Percentiles rank a stretch among this genome's conserved stretches.
Evolutionary conservation across 2,113 vertebrate genomes (phyloP).

Genomic region (Myotis davidii): DNA sequence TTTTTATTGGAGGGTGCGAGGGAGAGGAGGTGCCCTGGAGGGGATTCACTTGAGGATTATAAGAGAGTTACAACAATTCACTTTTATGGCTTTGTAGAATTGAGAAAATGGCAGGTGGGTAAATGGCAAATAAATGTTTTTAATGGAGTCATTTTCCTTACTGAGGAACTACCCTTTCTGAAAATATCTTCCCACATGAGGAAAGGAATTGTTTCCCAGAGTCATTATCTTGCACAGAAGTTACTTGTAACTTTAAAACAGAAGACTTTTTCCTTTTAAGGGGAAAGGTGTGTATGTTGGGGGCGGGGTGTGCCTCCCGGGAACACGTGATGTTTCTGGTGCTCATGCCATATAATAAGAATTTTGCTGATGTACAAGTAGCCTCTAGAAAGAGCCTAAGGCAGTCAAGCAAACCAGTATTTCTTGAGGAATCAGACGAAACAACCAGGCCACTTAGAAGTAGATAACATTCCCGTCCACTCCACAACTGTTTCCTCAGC

Average conservation of each 20-base stretch:
- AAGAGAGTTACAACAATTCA: not conserved
- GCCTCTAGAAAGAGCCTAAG: constrained; percentile 19
- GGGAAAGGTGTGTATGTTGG: not conserved
- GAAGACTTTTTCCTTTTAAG: not conserved
- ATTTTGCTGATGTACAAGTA: not conserved
- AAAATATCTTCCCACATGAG: not conserved
- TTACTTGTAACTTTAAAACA: constrained; percentile 34
- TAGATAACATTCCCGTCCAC: not conserved
- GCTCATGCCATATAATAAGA: not conserved
- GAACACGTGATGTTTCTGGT: not conserved
- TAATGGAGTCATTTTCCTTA: not conserved
- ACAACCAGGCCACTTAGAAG: not conserved
- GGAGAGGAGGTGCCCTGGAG: not conserved
- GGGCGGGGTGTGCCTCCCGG: not conserved
- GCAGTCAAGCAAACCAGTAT: constrained; percentile 23
- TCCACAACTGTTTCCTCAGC: not conserved
- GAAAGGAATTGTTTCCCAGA: not conserved
- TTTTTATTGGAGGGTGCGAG: not conserved
- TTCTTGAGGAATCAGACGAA: constrained; percentile 12
- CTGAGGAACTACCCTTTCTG: not conserved
- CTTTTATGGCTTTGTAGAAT: not conserved
- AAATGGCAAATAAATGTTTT: constrained; percentile 11
- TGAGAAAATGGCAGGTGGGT: not conserved
- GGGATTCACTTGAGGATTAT: not conserved
- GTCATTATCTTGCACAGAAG: not conserved